Evolutionary conservation across 2,113 vertebrate genomes (phyloP).

Genomic region (Hemiprocne comata): DNA sequence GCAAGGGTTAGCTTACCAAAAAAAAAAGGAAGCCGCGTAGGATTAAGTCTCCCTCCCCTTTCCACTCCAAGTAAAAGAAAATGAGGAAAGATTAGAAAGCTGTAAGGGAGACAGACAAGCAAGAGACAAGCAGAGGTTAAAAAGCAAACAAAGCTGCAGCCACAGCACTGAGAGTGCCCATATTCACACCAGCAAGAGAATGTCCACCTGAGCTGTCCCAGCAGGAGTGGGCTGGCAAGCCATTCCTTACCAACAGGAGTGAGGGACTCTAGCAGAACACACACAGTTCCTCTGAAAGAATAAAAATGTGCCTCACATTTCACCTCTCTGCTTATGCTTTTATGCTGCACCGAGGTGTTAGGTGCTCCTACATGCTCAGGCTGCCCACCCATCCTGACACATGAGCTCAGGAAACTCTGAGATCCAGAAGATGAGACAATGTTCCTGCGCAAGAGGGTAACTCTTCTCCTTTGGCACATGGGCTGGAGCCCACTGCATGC

Average conservation of each 20-base stretch:
- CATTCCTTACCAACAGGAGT: accelerated
- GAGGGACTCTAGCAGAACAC: neutral
- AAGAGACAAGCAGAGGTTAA: conserved; percentile 15
- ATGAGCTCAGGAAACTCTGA: accelerated
- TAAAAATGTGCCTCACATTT: neutral
- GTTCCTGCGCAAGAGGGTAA: neutral
- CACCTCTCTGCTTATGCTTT: neutral
- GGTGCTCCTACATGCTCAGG: accelerated
- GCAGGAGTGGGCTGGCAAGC: neutral
- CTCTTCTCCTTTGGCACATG: neutral
- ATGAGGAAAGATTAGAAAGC: conserved; percentile 37
- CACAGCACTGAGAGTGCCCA: neutral
- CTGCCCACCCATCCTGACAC: neutral
- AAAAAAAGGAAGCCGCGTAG: neutral
- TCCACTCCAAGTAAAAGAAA: conserved; percentile 35
- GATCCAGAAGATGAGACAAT: neutral
- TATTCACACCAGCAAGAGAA: neutral
- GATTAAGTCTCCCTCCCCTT: conserved; percentile 38
- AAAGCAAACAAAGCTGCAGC: neutral
- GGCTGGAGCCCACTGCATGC: neutral
- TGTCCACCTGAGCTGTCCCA: neutral
- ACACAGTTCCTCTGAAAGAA: neutral
- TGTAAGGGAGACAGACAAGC: neutral
- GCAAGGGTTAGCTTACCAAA: neutral
- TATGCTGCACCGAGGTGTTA: neutral